A percentile compares a stretch with the other conserved stretches of the same genome.
Conservation (phyloP, 1,140 invertebrate species). For the Magallana angulata region DNA sequence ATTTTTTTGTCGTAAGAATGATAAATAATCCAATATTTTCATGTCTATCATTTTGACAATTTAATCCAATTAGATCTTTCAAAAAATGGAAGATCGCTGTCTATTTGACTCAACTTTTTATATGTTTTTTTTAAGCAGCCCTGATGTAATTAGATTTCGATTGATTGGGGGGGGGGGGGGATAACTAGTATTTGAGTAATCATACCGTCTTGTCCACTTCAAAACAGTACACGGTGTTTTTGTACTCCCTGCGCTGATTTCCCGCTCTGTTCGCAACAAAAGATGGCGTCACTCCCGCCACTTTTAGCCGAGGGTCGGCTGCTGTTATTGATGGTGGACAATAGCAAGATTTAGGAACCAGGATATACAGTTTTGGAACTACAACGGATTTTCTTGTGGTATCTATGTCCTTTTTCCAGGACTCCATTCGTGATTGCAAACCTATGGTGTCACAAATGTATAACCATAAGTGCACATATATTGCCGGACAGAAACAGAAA, state of each 20-base stretch:
- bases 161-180: too few relatives aligned
- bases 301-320: background rate
- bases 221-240: constrained; percentile 2
- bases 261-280: constrained; percentile 13
- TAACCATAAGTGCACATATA: too few relatives aligned
- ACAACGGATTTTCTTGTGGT: background rate
- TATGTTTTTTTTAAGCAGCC: too few relatives aligned
- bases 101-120: too few relatives aligned
- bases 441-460: background rate
- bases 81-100: too few relatives aligned
- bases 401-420: background rate
- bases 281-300: constrained; percentile 1
- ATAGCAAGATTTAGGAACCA: background rate
- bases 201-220: background rate
- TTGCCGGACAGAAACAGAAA: too few relatives aligned
- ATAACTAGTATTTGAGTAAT: too few relatives aligned
- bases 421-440: constrained; percentile 6
- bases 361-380: background rate
- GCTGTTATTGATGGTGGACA: constrained; percentile 1
- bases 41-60: too few relatives aligned
- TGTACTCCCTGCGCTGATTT: background rate
- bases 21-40: too few relatives aligned
- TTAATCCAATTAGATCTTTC: too few relatives aligned
- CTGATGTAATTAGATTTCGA: too few relatives aligned
- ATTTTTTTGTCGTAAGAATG: too few relatives aligned